Evolutionary conservation across 2,888 invertebrate species (phyloP), one percentile per base, ranked within the genome.

Genomic region (Hemicrepidius hirtus): DNA sequence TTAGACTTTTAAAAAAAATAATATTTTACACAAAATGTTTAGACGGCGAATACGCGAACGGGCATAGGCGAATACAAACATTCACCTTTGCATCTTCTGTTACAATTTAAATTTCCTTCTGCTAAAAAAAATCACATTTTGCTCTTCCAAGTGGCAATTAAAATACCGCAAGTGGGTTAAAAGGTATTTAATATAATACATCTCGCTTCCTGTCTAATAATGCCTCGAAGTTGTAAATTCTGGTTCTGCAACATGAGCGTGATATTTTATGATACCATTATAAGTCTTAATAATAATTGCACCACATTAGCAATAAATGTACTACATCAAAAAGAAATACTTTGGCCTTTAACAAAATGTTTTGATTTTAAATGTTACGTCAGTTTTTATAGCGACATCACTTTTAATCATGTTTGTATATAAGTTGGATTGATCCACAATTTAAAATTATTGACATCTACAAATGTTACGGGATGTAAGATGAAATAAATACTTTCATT

Each of bases 401-500:
- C 6, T 40, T 40, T 6, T 20, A 16, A 16, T 9, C 46, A 46
- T 46, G 16, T 46, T 18, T 46, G n/a, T 13, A 9, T 46, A 20
- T 46, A 46, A 46, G 18, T 13, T 46, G 24, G 32, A 53, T 53
- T 32, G 32, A 53, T 53, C 32, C 32, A 32, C 13, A 28, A 28
- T n/a, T 28, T 13, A 53, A 1, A 28, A 13, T 53, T 53, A 28
- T 53, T 28, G 53, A 28, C 53, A 16, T 28, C n/a, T 32, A 28
- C 13, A 53, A 53, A 24, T 28, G 53, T 28, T 53, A 13, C n/a
- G 24, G 53, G 53, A 53, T 53, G 53, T 53, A 28, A 53, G 6
- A 7, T 32, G 10, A 53, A 28, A 28, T 7, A 49, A 20, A 16
- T 13, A 20, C 13, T 4, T 18, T 7, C 20, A 16, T 46, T 46